Evolutionary conservation across 2,888 invertebrate species (phyloP), one percentile per base, ranked within the genome.

Genomic region (Invenusta paracnida): DNA sequence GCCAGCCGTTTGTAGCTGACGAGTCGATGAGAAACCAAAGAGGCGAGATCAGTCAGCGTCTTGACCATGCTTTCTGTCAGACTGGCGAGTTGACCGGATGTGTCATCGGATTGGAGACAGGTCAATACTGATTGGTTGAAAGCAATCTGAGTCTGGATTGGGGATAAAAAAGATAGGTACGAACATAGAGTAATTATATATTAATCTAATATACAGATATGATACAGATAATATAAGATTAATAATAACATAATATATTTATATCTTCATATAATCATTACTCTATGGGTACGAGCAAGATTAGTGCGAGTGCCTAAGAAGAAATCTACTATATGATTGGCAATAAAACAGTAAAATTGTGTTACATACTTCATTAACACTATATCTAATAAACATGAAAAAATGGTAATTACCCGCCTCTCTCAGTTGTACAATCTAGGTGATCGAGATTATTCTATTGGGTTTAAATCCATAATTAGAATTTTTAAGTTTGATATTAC

Each of bases 1-100:
- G 90, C 90, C 89, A 90, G 89, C 1, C 90, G 89, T 88, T 90
- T 90, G 87, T 89, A 88, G 25, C 83, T 86, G 30, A 88, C 87
- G 29, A 91, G 87, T 82, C 88, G 87, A 13, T 88, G 87, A 25
- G 90, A 89, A 31, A 91, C 90, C 13, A 91, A 88, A 1, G 89
- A 89, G 0, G 91, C 91, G 30, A 91, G 88, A 17, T 88, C 86
- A 86, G 89, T 90, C 85, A 91, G 88, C 0, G 88, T 82, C 1
- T 25, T 30, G 5, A 79, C 85, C 30, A 79, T 79, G 0, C 28
- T 25, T 25, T 85, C 85, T 30, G 79, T 29, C 1, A 81, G 27
- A 27, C 23, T 2, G 73, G 73, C 28, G 1, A 84, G 84, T 28
- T 84, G 67, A 13, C 27, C 1, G n/a, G 29, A 28, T 17, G 28